Evolutionary conservation across 2,797 vertebrate species (phyloP), one percentile per base, ranked within the genome.

Genomic region (Chelonia mydas): DNA sequence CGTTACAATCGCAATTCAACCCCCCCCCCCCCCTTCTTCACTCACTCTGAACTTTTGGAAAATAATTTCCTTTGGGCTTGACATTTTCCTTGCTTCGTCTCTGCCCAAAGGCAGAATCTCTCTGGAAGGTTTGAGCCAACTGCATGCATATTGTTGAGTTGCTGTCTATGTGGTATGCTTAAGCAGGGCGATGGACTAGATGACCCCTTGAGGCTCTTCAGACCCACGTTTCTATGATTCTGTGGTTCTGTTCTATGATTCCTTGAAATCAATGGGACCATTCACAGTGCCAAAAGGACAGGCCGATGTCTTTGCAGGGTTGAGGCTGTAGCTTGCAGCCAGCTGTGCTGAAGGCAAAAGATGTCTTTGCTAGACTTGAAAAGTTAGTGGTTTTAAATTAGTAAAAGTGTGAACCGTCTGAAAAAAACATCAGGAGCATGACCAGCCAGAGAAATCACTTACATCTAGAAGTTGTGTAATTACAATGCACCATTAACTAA

Each of bases 1-100:
- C 3, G 25, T 49, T 49, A 27, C 25, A 49, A 41, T 77, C 27
- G 28, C 45, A 28, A 9, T 49, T 3, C 77, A 15, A 0, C 7
- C 77, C 49, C 28, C 25, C 23, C 0, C 7, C 77, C 49, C 28
- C 25, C 23, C 0, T 5, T 0, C 81, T 50, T 3, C 10, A 0
- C 2, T 19, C 0, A 2, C 54, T 41, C 72, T 0, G 37, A 4
- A 2, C 9, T 33, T 17, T 72, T 8, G 7, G 23, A 33, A 3
- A 45, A 8, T 11, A 61, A 6, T 8, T 31, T 59, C 21, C 11
- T 3, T n/a, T 72, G 27, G 74, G 82, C 59, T 28, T 51, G 47
- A 78, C 17, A n/a, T 74, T 45, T 27, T 5, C 47, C 37, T 47
- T 51, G 50, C 78, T 50, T 2, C 3, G 47, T 16, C 50, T 78